phyloP scores from a whole-genome alignment of 2,797 vertebrate species.

The Ctenopoma kingsleyae region DNA sequence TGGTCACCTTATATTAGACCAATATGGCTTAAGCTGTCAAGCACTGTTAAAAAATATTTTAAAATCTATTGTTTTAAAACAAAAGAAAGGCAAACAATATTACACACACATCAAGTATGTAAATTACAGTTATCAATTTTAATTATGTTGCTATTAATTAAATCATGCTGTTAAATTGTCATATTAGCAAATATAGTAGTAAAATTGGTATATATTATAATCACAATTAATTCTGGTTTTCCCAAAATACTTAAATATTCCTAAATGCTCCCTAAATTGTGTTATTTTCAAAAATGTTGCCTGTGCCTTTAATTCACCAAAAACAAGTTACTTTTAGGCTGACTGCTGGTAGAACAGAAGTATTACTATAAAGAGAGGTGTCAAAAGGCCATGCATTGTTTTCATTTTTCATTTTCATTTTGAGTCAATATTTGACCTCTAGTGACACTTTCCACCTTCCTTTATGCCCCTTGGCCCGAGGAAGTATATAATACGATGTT shows the following conservation, averaged over 20 bases:
- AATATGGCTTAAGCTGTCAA: no score
- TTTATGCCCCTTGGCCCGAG: neutral
- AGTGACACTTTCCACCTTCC: neutral
- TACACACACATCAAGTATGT: no score
- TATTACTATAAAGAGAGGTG: neutral
- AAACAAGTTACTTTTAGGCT: neutral
- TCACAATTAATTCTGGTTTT: neutral
- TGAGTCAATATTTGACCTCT: slow-evolving; percentile 4
- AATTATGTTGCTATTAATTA: no score
- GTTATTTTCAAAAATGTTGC: no score
- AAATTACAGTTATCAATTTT: no score
- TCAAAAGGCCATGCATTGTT: neutral
- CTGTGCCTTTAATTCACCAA: neutral
- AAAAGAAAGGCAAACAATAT: no score
- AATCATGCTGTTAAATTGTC: neutral
- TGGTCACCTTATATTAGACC: slow-evolving; percentile 2
- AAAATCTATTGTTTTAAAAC: no score
- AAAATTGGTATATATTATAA: neutral
- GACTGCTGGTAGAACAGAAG: no score
- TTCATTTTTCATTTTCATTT: neutral
- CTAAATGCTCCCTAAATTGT: no score
- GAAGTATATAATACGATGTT: neutral
- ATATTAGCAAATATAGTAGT: neutral
- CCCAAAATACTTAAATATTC: no score
- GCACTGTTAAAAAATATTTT: no score